Evolutionary conservation across 2,113 vertebrate genomes (phyloP).

Genomic region (Chunga burmeisteri): DNA sequence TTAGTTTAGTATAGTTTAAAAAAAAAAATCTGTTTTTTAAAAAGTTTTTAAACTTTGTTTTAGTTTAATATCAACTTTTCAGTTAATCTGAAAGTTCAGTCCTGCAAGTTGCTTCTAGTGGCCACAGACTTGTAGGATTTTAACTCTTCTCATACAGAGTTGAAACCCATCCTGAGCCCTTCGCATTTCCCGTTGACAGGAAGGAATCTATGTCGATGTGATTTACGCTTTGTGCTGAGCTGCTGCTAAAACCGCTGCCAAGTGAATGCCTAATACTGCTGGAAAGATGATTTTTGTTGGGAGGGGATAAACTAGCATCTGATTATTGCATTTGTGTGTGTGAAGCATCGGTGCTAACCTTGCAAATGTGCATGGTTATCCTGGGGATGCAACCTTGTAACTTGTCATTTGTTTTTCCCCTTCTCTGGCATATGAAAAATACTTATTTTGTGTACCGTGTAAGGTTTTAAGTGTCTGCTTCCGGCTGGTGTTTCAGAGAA

Average conservation of each 20-base stretch:
- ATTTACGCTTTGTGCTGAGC: not conserved
- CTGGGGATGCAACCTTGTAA: not conserved
- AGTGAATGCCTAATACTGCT: not conserved
- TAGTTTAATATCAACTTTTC: not conserved
- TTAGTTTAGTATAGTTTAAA: not conserved
- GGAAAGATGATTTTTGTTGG: not conserved
- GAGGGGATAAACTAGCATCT: not conserved
- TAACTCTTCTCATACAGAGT: not conserved
- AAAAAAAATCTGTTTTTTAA: no score
- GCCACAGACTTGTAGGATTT: not conserved
- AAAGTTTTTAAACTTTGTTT: no score
- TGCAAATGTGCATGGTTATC: not conserved
- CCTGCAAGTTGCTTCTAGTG: not conserved
- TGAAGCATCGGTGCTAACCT: not conserved
- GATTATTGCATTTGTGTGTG: not conserved
- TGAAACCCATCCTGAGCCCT: not conserved
- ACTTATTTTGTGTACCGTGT: not conserved
- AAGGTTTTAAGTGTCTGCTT: not conserved
- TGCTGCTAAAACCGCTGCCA: not conserved
- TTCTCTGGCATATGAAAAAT: not conserved
- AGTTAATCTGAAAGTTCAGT: not conserved
- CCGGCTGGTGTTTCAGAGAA: not conserved
- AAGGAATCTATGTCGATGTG: not conserved
- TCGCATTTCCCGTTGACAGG: fast-evolving
- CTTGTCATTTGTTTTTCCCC: not conserved